Conservation (phyloP, 2,797 vertebrate genomes). For the Microhierax caerulescens region DNA sequence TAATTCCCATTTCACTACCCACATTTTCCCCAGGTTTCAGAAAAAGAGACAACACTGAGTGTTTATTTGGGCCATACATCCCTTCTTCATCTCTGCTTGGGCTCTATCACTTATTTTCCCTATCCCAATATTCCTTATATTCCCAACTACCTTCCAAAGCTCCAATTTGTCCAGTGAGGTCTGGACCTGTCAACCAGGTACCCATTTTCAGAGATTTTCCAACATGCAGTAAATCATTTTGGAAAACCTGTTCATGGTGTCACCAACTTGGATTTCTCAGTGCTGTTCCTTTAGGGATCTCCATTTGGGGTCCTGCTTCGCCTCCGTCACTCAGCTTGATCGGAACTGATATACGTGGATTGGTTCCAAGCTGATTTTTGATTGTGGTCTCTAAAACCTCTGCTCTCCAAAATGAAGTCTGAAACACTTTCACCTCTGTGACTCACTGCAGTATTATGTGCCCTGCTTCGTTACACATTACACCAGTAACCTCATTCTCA, state of each 20-base stretch:
- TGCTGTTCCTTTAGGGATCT: neutral
- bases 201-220: neutral
- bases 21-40: neutral
- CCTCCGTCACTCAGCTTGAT: neutral
- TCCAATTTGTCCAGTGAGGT: neutral
- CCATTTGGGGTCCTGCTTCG: neutral
- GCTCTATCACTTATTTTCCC: neutral
- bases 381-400: neutral
- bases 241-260: neutral
- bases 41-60: neutral
- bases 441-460: neutral
- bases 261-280: neutral
- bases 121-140: neutral
- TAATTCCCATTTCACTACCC: neutral
- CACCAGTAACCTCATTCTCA: neutral
- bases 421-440: neutral
- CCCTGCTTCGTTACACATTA: neutral
- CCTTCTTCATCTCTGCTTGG: neutral
- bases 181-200: neutral
- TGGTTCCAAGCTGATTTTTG: neutral
- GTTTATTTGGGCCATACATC: neutral
- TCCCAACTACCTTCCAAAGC: neutral
- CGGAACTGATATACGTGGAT: rapidly evolving
- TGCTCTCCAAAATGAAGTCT: neutral
- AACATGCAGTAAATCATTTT: neutral